Percentiles rank a stretch among this genome's conserved stretches.
phyloP scores from a whole-genome alignment of 2,888 invertebrate species.

The Tetragonula carbonaria region DNA sequence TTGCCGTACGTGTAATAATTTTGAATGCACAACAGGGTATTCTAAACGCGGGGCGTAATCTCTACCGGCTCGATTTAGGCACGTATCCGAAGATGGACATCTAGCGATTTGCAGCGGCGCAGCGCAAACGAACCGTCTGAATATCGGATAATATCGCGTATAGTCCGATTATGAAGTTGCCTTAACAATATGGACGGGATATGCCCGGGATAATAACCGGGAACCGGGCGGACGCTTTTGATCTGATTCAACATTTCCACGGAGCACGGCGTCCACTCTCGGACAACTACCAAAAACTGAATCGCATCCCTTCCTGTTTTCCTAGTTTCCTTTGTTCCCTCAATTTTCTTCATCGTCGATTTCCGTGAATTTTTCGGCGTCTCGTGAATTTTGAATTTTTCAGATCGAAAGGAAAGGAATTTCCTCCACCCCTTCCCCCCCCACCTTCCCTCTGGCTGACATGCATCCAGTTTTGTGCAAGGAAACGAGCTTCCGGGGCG shows the following conservation, averaged over 20 bases:
- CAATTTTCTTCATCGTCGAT: background rate
- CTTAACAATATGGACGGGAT: conserved; percentile 16
- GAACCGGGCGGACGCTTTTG: conserved; percentile 28
- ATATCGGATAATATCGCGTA: conserved; percentile 41
- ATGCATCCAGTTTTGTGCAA: background rate
- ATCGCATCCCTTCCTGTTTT: background rate
- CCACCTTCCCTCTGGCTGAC: background rate
- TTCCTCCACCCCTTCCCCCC: accelerated
- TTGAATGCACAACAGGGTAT: conserved; percentile 19
- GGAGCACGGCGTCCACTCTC: background rate
- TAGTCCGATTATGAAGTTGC: conserved; percentile 52
- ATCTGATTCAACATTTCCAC: conserved; percentile 20
- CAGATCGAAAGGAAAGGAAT: background rate
- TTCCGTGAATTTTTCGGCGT: background rate
- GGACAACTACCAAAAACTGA: background rate
- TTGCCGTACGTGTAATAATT: background rate
- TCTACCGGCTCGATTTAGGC: conserved; percentile 43
- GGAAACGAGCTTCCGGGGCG: conserved; percentile 70
- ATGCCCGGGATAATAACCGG: conserved; percentile 21
- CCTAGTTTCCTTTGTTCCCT: background rate
- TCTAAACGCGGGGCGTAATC: conserved; percentile 48
- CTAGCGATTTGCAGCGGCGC: conserved; percentile 36
- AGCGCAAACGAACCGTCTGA: conserved; percentile 45
- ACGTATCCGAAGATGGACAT: conserved; percentile 48
- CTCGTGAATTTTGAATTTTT: background rate